Percentiles rank a stretch among this genome's conserved stretches.
Evolutionary conservation across 2,113 vertebrate species (phyloP).

Genomic region (Gnathochromis pfefferi): DNA sequence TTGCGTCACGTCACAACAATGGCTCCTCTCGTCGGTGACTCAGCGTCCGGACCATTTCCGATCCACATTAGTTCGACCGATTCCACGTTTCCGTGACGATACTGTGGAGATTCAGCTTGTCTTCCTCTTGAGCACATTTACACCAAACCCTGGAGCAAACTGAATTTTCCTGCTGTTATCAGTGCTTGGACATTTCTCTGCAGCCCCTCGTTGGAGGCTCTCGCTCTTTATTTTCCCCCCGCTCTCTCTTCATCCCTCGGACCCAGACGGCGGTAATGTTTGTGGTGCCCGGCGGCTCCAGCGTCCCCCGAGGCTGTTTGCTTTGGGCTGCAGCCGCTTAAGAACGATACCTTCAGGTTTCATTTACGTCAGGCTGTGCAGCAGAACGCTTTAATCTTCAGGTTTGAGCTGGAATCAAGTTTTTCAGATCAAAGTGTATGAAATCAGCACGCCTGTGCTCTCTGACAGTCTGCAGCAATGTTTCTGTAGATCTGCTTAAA

Average conservation of each 20-base stretch:
- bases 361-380: not conserved
- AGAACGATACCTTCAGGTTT: not conserved
- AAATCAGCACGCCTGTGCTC: fast-evolving
- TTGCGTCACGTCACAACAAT: not conserved
- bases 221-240: not conserved
- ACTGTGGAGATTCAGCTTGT: not conserved
- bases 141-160: not conserved
- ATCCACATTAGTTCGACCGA: not conserved
- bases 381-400: not conserved
- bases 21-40: not conserved
- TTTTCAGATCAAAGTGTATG: not conserved
- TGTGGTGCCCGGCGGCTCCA: not conserved
- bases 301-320: not conserved
- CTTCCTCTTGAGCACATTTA: not conserved
- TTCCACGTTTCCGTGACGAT: not conserved
- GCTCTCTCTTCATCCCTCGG: not conserved
- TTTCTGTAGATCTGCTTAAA: not conserved
- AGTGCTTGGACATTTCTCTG: not conserved
- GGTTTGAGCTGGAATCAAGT: not conserved
- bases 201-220: not conserved
- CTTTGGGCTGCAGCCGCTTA: not conserved
- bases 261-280: not conserved
- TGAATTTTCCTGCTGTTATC: not conserved
- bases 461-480: fast-evolving
- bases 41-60: fast-evolving